A percentile compares a stretch with the other conserved stretches of the same genome.
Conservation (phyloP, 2,113 vertebrate species). For the Leucopsar rothschildi region DNA sequence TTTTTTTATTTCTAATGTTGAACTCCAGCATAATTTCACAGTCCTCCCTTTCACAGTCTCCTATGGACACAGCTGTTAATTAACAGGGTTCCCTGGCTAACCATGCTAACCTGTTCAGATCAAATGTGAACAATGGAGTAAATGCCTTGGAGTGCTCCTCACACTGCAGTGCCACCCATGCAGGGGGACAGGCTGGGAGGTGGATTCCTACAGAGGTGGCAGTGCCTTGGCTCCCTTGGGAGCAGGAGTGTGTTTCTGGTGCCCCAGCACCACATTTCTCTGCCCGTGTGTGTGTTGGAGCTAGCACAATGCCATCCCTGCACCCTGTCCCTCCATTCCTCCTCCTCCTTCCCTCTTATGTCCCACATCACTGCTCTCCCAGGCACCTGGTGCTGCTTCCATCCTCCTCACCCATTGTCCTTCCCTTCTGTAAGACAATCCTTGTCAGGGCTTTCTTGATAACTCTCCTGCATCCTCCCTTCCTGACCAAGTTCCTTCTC, state of each 20-base stretch:
- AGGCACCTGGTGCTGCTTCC: not conserved
- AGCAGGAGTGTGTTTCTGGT: not conserved
- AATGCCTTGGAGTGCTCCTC: not conserved
- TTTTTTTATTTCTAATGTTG: not conserved
- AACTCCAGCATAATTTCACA: not conserved
- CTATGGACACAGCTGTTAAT: not conserved
- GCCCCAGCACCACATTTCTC: not conserved
- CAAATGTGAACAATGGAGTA: not conserved
- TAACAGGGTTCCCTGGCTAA: not conserved
- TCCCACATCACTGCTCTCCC: not conserved
- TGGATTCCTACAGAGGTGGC: not conserved
- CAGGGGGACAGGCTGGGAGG: not conserved
- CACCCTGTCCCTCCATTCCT: not conserved
- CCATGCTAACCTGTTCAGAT: not conserved
- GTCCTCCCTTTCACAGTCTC: not conserved
- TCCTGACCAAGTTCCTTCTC: not conserved
- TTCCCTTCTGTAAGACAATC: not conserved
- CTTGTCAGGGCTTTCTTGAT: not conserved
- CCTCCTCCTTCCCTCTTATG: not conserved
- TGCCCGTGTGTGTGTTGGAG: fast-evolving
- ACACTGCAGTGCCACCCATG: not conserved
- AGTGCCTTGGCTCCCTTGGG: not conserved
- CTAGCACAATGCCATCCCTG: fast-evolving
- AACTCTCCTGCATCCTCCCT: not conserved
- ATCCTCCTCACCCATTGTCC: not conserved